A percentile compares a stretch with the other conserved stretches of the same genome.
These are phyloP conservation scores for Silurus meridionalis DNA, from an alignment of 2,113 vertebrate species.

Conservation along the genomic window DNA sequence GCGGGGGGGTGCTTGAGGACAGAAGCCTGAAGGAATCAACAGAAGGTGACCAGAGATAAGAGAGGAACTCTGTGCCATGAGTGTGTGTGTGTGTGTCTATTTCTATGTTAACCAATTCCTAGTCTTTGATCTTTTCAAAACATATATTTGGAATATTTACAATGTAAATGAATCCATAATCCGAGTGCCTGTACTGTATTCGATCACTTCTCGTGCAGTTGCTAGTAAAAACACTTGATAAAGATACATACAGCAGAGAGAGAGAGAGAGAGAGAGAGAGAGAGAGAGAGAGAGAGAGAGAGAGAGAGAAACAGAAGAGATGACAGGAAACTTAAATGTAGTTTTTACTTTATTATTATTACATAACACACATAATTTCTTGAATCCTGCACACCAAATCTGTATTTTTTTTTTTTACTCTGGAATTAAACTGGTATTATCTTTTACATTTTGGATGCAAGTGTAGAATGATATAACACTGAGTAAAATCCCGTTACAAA, in stretches of 20 bases:
- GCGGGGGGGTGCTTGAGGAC: slow-evolving; percentile 35
- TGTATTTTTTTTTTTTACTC: not conserved
- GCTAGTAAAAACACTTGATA: not conserved
- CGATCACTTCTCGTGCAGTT: not conserved
- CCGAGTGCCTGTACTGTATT: not conserved
- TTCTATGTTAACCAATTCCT: not conserved
- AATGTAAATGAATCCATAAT: not conserved
- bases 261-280: not conserved
- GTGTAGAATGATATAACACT: not conserved
- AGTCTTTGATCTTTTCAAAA: not conserved
- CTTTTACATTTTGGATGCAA: not conserved
- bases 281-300: not conserved
- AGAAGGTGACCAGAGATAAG: slow-evolving; percentile 56
- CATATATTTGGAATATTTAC: not conserved
- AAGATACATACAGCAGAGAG: not conserved
- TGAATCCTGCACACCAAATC: not conserved
- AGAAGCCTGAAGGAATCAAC: slow-evolving; percentile 50
- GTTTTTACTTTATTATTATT: too few relatives aligned
- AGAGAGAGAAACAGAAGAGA: not conserved
- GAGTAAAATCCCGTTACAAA: not conserved
- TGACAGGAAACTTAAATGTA: too few relatives aligned
- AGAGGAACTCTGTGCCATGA: slow-evolving; percentile 1
- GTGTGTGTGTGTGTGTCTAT: slow-evolving; percentile 27
- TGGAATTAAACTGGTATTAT: not conserved
- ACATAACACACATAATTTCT: too few relatives aligned